phyloP scores from a whole-genome alignment of 2,113 vertebrate species.

The Pelmatolapia mariae region DNA sequence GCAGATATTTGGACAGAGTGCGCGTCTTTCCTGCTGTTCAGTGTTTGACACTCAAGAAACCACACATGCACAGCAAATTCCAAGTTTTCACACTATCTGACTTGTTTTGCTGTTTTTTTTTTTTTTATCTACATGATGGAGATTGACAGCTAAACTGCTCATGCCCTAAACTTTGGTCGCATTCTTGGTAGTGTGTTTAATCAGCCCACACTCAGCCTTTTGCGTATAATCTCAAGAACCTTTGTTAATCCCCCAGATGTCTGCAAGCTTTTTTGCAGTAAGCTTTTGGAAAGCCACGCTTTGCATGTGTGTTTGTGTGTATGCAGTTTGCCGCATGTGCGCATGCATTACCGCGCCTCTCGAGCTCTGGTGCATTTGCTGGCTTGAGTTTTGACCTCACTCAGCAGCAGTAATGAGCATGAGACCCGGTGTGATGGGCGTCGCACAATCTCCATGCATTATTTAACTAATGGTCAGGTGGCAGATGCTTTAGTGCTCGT shows the following conservation, averaged over 20 bases:
- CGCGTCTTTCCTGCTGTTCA: background rate
- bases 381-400: background rate
- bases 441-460: constrained; percentile 43
- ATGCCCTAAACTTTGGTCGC: constrained; percentile 6
- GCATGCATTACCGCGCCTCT: background rate
- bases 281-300: background rate
- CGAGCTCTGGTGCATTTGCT: background rate
- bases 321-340: background rate
- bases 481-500: constrained; percentile 40
- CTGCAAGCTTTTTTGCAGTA: constrained; percentile 1
- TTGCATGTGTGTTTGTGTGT: background rate
- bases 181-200: constrained; percentile 24
- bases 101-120: background rate
- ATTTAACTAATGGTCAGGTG: constrained; percentile 51
- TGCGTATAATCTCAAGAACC: constrained; percentile 25
- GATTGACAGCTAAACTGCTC: constrained; percentile 16
- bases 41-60: background rate
- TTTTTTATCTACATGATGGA: background rate
- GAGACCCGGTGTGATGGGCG: constrained; percentile 3
- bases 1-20: background rate
- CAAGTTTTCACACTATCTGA: background rate
- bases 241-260: constrained; percentile 30
- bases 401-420: background rate
- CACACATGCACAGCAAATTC: background rate
- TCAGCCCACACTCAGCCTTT: constrained; percentile 5